These are phyloP conservation scores for Gymnogyps californianus DNA, from an alignment of 2,113 vertebrate genomes.

Conservation along the genomic window DNA sequence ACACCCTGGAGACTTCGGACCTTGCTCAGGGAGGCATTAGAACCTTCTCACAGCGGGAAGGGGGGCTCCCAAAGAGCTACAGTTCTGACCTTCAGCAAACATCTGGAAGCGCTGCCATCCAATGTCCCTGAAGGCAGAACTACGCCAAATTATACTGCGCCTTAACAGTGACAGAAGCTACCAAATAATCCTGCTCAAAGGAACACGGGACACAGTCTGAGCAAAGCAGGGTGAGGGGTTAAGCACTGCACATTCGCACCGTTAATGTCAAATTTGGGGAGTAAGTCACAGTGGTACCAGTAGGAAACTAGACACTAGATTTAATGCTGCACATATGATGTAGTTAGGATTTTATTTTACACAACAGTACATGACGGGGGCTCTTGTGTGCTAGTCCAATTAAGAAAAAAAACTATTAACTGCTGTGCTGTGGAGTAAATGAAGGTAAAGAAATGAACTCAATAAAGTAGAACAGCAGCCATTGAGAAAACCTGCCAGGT, in stretches of 20 bases:
- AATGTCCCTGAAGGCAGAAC: background rate
- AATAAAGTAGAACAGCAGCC: background rate
- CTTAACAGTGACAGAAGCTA: background rate
- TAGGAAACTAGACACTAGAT: background rate
- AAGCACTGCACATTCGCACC: fast-evolving
- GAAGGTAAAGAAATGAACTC: background rate
- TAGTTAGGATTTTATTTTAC: background rate
- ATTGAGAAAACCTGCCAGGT: background rate
- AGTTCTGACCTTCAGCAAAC: background rate
- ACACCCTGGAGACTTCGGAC: background rate
- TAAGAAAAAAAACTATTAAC: background rate
- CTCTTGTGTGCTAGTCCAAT: background rate
- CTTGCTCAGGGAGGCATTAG: background rate
- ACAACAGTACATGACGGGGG: background rate
- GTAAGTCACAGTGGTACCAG: fast-evolving
- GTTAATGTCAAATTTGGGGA: background rate
- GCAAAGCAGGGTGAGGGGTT: background rate
- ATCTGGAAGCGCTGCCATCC: background rate
- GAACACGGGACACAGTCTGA: fast-evolving
- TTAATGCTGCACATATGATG: background rate
- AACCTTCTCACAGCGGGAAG: background rate
- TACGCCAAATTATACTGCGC: fast-evolving
- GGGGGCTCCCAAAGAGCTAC: background rate
- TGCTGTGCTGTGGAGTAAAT: background rate
- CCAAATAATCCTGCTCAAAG: background rate